These are phyloP conservation scores for Charina bottae DNA, from an alignment of 2,113 vertebrate genomes.

Conservation along the genomic window DNA sequence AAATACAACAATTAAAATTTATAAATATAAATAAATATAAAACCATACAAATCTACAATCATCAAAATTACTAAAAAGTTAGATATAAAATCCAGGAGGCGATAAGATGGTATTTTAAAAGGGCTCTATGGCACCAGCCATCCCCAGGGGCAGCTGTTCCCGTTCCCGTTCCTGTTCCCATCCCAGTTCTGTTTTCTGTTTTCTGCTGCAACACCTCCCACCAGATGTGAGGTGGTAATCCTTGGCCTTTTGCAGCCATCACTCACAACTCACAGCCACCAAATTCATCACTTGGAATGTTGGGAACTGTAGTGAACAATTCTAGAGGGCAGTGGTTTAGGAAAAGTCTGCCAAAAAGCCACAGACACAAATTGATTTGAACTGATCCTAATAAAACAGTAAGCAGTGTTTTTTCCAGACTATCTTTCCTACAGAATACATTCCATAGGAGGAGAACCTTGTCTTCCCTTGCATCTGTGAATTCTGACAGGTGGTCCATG, in stretches of 20 bases:
- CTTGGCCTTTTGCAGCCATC: neutral
- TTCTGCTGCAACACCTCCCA: neutral
- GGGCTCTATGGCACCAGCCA: too few relatives aligned
- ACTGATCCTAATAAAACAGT: neutral
- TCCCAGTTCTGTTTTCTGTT: neutral
- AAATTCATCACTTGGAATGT: neutral
- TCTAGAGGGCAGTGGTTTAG: neutral
- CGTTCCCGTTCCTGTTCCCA: too few relatives aligned
- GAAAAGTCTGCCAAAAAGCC: neutral
- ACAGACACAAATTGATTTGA: neutral
- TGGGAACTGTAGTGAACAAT: neutral
- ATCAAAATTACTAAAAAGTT: too few relatives aligned
- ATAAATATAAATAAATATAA: too few relatives aligned
- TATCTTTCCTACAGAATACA: neutral
- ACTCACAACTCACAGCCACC: neutral
- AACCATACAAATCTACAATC: too few relatives aligned
- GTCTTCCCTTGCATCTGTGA: neutral
- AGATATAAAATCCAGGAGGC: too few relatives aligned
- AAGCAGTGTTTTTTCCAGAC: neutral
- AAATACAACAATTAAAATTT: too few relatives aligned
- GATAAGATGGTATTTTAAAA: too few relatives aligned
- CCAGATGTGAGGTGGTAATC: neutral
- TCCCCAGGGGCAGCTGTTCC: too few relatives aligned
- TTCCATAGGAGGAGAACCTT: constrained; percentile 25
- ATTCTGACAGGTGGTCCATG: constrained; percentile 40